Evolutionary conservation across 2,113 vertebrate genomes (phyloP), one percentile per base, ranked within the genome.

Genomic region (Sclerurus mexicanus): DNA sequence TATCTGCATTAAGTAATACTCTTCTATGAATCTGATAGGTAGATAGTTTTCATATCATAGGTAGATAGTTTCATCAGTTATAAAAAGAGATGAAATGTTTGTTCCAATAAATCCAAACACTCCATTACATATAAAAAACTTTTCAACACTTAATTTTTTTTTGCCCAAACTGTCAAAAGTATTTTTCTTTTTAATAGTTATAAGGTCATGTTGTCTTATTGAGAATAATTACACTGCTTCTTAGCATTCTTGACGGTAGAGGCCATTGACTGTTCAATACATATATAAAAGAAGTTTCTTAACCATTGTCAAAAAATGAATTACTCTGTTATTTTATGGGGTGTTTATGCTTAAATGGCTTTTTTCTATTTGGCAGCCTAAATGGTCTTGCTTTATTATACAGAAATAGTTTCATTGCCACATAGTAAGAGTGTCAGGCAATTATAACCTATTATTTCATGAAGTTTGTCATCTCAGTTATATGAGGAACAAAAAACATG

Each of bases 381-480:
- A 91, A 82, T 66, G 22, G 17, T 79, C 59, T 92, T 67, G 46
- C 44, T 87, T 85, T 93, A 87, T 85, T 93, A 44, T 39, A 75
- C 21, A 52, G 27, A 90, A 92, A 92, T 53, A 55, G 21, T 74
- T 94, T 94, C 60, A 87, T 81, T 93, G 59, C 47, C 46, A n/a
- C 44, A 56, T 9, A 79, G 53, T 60, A 68, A 6, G 15, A 75
- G 31, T 58, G 66, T 52, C 25, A 68, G 73, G 47, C 87, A 87
- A 85, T 79, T 82, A 95, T 68, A 85, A 52, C 7, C 12, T 85
- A 68, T 40, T 23, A 82, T 88, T 82, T 93, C 20, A 69, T 58
- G 25, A 80, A 73, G 37, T 87, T 93, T 94, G 47, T 76, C n/a
- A 83, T 88, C 82, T 90, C 88, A 93, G 2, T 85, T 87, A 83